Evolutionary conservation across 1,140 invertebrate species (phyloP).

Genomic region (Trinorchestia longiramus): DNA sequence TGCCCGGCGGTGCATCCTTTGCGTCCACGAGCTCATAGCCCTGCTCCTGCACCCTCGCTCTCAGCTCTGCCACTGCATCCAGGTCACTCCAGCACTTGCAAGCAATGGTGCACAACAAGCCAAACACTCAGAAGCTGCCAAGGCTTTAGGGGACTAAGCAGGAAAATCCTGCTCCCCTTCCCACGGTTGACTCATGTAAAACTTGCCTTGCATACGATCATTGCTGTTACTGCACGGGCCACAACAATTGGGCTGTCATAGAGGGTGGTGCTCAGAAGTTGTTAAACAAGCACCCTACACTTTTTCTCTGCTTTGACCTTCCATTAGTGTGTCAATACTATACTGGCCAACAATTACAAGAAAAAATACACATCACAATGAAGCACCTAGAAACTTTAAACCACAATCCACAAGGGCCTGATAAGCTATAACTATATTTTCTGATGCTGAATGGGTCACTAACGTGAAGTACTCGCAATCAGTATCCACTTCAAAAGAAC

Average conservation of each 20-base stretch:
- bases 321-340: not conserved
- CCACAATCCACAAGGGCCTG: not conserved
- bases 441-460: not conserved
- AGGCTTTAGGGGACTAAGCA: not conserved
- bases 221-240: not conserved
- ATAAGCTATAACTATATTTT: not conserved
- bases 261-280: not conserved
- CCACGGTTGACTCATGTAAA: not conserved
- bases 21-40: constrained; percentile 88
- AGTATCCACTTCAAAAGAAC: not conserved
- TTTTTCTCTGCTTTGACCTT: not conserved
- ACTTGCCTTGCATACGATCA: not conserved
- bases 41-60: constrained; percentile 56
- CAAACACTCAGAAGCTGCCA: not conserved
- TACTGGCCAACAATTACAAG: not conserved
- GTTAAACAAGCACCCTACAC: not conserved
- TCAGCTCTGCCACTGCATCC: not conserved
- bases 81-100: not conserved
- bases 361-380: not conserved
- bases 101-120: not conserved
- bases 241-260: not conserved
- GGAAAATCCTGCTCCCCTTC: not conserved
- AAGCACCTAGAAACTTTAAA: not conserved
- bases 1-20: constrained; percentile 88
- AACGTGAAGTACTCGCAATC: not conserved